Percentiles rank a stretch among this genome's conserved stretches.
These are phyloP conservation scores for Alviniconcha strummeri DNA, from an alignment of 2,888 invertebrate species.

Conservation along the genomic window DNA sequence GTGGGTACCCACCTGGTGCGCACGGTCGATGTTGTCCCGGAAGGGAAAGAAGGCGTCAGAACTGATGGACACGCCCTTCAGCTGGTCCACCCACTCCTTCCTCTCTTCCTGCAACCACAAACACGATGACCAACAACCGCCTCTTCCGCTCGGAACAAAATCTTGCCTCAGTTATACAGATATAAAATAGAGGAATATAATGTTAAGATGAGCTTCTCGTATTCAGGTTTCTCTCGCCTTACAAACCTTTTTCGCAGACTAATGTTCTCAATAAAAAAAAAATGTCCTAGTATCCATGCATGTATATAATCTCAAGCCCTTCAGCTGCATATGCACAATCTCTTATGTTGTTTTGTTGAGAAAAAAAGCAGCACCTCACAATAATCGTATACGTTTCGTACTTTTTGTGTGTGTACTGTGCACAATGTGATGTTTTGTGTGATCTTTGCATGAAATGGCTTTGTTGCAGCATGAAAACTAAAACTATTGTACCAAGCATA, in stretches of 20 bases:
- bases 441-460: too few relatives aligned
- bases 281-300: neutral
- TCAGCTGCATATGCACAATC: too few relatives aligned
- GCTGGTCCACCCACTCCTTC: constrained; percentile 75
- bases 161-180: neutral
- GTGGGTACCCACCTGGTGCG: constrained; percentile 82
- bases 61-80: constrained; percentile 85
- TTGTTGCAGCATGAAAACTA: too few relatives aligned
- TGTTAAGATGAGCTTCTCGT: neutral
- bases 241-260: neutral
- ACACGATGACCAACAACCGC: neutral
- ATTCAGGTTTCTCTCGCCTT: neutral
- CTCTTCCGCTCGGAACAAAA: too few relatives aligned
- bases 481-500: too few relatives aligned
- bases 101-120: constrained; percentile 66
- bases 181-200: neutral
- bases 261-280: neutral
- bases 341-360: too few relatives aligned
- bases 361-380: too few relatives aligned
- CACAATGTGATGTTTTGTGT: too few relatives aligned
- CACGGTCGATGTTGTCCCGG: constrained; percentile 96
- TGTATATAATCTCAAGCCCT: neutral
- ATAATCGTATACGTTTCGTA: too few relatives aligned
- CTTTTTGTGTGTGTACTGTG: too few relatives aligned
- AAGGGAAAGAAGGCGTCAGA: constrained; percentile 99